Evolutionary conservation across 2,888 invertebrate genomes (phyloP).

Genomic region (Sesia apiformis): DNA sequence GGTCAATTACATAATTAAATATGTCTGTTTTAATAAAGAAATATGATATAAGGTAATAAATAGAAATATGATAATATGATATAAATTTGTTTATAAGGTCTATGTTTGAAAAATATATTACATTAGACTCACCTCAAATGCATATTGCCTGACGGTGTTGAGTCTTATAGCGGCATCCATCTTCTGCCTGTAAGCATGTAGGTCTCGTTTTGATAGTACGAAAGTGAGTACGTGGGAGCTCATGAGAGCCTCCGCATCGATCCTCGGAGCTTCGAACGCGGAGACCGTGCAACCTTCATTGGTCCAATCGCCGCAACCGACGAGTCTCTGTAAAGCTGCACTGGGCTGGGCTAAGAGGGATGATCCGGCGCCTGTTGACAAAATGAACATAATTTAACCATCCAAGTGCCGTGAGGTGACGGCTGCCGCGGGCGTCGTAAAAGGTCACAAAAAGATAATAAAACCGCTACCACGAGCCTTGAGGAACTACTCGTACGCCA

Average conservation of each 20-base stretch:
- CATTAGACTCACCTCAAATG: slow-evolving; percentile 81
- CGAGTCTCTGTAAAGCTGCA: slow-evolving; percentile 86
- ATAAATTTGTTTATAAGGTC: not conserved
- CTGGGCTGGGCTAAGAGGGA: slow-evolving; percentile 93
- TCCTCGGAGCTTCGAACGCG: slow-evolving; percentile 46
- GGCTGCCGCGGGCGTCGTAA: too few species aligned
- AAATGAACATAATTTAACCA: too few species aligned
- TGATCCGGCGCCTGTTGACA: slow-evolving; percentile 78
- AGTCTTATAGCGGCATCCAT: slow-evolving; percentile 91
- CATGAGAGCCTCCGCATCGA: slow-evolving; percentile 75
- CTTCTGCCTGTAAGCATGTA: slow-evolving; percentile 86
- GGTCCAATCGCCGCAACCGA: slow-evolving; percentile 51
- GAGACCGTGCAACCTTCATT: slow-evolving; percentile 34
- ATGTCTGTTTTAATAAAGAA: too few species aligned
- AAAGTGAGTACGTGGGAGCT: slow-evolving; percentile 91
- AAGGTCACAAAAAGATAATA: too few species aligned
- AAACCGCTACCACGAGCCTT: too few species aligned
- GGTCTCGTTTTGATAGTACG: slow-evolving; percentile 88
- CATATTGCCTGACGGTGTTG: slow-evolving; percentile 87
- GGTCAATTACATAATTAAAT: too few species aligned
- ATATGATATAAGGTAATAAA: too few species aligned
- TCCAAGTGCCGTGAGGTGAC: too few species aligned
- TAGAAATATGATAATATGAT: not conserved
- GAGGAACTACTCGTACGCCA: too few species aligned
- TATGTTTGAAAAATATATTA: not conserved